Base-by-base conservation (phyloP, 2,888 invertebrate genomes). In the Polylopha cassiicola region DNA sequence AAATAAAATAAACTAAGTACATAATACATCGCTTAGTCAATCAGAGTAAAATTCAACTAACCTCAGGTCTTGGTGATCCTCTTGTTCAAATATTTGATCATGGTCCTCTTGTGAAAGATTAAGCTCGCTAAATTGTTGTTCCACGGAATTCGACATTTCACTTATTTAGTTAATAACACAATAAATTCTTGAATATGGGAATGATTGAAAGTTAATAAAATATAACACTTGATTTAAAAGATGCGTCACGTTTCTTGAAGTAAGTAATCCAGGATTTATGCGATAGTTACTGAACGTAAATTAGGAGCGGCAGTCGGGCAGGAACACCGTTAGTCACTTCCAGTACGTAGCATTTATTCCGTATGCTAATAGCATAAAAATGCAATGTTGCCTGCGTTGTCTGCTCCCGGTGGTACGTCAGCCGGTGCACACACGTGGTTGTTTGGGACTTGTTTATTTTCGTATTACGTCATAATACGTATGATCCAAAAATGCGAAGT, bases 71-170 rank as follows among this genome's bases (percentile, higher is more conserved):
- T 75, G 85, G 37, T 66, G 71, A 56, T 89, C 89, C 54, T 89
- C 89, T 47, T 87, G 89, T 73, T 91, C 92, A 73, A 90, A 91
- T 63, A 90, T 89, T 80, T 91, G 91, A 79, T 91, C 91, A 58
- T 90, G 89, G 71, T 91, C 91, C 69, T 91, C 91, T 69, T 90
- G 90, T 47, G 89, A 89, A 51, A 89, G 77, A 68, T 88, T 90
- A 61, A 90, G 86, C 63, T 91, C 91, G 72, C 89, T 89, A 79
- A 91, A 91, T 70, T 91, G 91, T 72, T 89, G 82, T 55, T 89
- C 89, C 86, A 89, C 77, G 48, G 78, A 81, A 58, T 76, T 82
- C 48, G 78, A 72, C 78, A 81, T 81, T 67, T 65, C 68, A 71
- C 66, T 61, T 46, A 31, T 47, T 48, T 46, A 8, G 21, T 28